These are phyloP conservation scores for Ianthella basta DNA, from an alignment of 37 sponge, comb jelly and placozoan species.

Conservation along the genomic window DNA sequence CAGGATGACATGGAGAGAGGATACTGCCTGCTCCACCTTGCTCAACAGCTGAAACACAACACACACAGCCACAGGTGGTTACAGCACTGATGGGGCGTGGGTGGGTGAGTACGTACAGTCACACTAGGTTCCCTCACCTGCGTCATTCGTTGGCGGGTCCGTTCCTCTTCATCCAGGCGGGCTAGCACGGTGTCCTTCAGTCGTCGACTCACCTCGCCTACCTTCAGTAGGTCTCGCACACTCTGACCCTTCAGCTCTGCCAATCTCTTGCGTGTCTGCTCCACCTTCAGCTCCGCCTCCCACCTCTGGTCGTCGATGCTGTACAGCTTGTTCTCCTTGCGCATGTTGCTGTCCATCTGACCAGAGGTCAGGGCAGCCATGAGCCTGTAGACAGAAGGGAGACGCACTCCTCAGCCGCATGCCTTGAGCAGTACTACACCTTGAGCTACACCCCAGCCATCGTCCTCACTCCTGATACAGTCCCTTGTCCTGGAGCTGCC, in stretches of 20 bases:
- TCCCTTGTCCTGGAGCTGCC: constrained; percentile 62
- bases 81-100: neutral
- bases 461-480: constrained; percentile 63
- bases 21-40: neutral
- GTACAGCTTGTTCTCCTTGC: constrained; percentile 83
- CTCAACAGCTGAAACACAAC: neutral
- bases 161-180: constrained; percentile 44
- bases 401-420: neutral
- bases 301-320: constrained; percentile 93
- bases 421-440: too few relatives aligned
- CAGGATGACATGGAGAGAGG: neutral
- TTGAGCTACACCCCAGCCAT: neutral
- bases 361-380: neutral
- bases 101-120: neutral
- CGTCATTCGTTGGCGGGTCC: constrained; percentile 31
- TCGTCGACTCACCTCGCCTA: constrained; percentile 39
- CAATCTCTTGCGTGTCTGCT: constrained; percentile 20
- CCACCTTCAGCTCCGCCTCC: constrained; percentile 82
- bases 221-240: neutral
- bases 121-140: constrained; percentile 5
- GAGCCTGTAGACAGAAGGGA: neutral
- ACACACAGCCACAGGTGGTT: neutral
- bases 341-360: constrained; percentile 57
- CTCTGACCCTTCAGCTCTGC: neutral
- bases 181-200: constrained; percentile 53